Conservation (phyloP, 1,140 invertebrate genomes). For the Diachasma alloeum region DNA sequence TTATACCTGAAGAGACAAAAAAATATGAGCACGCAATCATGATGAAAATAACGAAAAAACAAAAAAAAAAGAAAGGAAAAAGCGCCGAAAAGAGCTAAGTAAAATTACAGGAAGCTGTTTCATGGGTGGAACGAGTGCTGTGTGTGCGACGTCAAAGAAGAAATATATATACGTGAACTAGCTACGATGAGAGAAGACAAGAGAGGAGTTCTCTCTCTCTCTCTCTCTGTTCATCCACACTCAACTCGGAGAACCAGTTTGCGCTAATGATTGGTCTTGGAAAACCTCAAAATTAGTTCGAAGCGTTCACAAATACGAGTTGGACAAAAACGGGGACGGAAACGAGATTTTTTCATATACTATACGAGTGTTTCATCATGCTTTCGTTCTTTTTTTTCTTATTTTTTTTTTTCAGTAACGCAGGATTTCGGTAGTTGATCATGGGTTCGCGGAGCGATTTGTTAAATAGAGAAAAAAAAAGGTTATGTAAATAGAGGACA, state of each 20-base stretch:
- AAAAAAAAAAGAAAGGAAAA: not conserved
- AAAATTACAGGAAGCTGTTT: constrained; percentile 33
- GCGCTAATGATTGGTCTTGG: constrained; percentile 44
- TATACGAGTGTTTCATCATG: not conserved
- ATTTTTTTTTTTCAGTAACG: not conserved
- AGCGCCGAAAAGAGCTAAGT: constrained; percentile 17
- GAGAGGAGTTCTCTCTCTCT: too few species aligned
- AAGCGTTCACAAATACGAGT: constrained; percentile 20
- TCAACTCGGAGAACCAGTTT: constrained; percentile 51
- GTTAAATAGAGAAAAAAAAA: not conserved
- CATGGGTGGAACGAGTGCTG: constrained; percentile 11
- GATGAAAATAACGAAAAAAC: not conserved
- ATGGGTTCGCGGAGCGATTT: not conserved
- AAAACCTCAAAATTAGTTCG: constrained; percentile 43
- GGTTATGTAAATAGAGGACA: not conserved
- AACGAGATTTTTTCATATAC: constrained; percentile 8
- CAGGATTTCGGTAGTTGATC: not conserved
- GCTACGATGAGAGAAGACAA: not conserved
- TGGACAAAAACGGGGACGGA: constrained; percentile 17
- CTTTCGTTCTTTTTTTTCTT: not conserved
- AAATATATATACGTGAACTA: constrained; percentile 12
- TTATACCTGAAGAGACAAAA: not conserved
- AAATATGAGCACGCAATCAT: constrained; percentile 10
- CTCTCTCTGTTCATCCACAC: not conserved
- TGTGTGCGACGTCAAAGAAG: not conserved